phyloP scores from a whole-genome alignment of 2,888 invertebrate species.

The Tromatobia lineatoria region DNA sequence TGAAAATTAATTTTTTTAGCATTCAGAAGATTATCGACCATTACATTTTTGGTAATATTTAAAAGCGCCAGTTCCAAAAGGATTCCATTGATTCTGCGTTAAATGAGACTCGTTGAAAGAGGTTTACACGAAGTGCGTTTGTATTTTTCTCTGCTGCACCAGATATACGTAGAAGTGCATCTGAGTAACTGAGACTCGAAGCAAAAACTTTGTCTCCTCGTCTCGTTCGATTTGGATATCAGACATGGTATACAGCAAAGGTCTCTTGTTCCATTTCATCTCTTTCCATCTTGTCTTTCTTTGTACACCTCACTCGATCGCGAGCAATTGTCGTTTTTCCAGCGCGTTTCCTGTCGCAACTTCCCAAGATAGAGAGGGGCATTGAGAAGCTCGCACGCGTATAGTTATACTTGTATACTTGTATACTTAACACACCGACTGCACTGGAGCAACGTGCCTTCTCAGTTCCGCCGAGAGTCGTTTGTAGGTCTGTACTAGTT shows the following conservation, averaged over 20 bases:
- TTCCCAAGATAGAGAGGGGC: slow-evolving; percentile 28
- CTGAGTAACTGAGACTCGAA: slow-evolving; percentile 28
- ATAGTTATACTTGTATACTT: slow-evolving; percentile 34
- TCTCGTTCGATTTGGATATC: slow-evolving; percentile 68
- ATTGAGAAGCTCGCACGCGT: slow-evolving; percentile 22
- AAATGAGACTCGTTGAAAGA: slow-evolving; percentile 45
- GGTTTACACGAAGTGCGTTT: slow-evolving; percentile 33
- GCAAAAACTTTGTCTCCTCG: slow-evolving; percentile 52
- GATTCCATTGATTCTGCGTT: slow-evolving; percentile 47
- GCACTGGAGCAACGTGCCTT: slow-evolving; percentile 37
- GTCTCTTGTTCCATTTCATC: slow-evolving; percentile 28
- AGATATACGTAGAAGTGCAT: slow-evolving; percentile 1
- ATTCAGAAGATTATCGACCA: too few species aligned
- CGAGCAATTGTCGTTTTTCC: slow-evolving; percentile 65
- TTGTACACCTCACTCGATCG: slow-evolving; percentile 38
- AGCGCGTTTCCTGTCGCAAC: slow-evolving; percentile 67
- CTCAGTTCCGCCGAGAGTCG: slow-evolving; percentile 45
- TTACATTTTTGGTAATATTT: not conserved
- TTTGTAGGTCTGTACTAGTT: slow-evolving; percentile 58
- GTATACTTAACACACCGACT: slow-evolving; percentile 13
- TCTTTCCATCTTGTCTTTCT: slow-evolving; percentile 25
- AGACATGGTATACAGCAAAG: slow-evolving; percentile 67
- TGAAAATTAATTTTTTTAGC: too few species aligned
- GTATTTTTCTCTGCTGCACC: slow-evolving; percentile 23
- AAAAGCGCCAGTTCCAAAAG: not conserved